Evolutionary conservation across 2,888 invertebrate genomes (phyloP).

Genomic region (Leptinotarsa haldemani): DNA sequence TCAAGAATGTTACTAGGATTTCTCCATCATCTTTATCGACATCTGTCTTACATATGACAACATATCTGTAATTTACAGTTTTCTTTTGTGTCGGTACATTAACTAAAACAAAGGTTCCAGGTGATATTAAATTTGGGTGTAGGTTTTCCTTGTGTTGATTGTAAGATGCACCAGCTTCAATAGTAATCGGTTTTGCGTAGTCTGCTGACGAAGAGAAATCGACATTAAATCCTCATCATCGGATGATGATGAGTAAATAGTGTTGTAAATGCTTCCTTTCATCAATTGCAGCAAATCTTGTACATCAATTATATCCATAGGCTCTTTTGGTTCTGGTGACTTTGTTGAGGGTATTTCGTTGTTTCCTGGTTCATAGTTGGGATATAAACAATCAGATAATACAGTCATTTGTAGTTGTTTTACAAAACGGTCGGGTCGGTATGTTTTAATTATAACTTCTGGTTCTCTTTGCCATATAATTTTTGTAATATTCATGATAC

Average conservation of each 20-base stretch:
- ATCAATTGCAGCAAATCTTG: not conserved
- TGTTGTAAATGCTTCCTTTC: constrained; percentile 20
- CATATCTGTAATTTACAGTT: no score
- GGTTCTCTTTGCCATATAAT: no score
- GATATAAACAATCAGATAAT: not conserved
- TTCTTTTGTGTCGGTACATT: no score
- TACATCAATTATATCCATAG: not conserved
- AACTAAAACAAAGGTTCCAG: constrained; percentile 12
- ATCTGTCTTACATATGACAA: no score
- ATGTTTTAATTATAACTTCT: no score
- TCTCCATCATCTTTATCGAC: no score
- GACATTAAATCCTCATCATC: constrained; percentile 23
- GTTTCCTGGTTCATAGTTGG: no score
- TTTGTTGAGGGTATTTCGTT: no score
- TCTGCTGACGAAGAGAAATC: constrained; percentile 21
- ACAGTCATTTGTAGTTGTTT: no score
- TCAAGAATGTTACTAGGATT: no score
- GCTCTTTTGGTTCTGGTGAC: not conserved
- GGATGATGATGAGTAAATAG: constrained; percentile 16
- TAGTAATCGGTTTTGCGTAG: constrained; percentile 2
- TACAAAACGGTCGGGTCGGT: no score
- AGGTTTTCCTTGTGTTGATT: constrained; percentile 19
- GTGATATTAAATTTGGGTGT: constrained; percentile 25
- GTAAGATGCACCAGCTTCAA: constrained; percentile 21
- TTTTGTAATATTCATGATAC: constrained; percentile 29